Percentiles rank a stretch among this genome's conserved stretches.
Evolutionary conservation across 2,797 vertebrate species (phyloP).

Genomic region (Pseudochromis fuscus): DNA sequence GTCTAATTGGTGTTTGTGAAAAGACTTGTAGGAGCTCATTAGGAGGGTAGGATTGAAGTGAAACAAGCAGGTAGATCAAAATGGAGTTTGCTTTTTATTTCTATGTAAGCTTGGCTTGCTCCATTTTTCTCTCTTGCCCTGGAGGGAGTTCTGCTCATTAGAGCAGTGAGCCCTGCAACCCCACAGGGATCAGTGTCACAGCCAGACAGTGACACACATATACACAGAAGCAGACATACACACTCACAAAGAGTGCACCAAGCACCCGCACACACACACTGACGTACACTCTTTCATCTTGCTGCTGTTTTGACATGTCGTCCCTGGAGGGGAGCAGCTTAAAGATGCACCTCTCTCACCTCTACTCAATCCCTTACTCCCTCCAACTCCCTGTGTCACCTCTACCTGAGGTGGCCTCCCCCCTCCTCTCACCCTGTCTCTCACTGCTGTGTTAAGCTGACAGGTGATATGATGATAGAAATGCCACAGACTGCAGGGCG

Average conservation of each 20-base stretch:
- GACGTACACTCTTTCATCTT: constrained; percentile 63
- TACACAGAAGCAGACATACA: constrained; percentile 19
- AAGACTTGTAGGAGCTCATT: neutral
- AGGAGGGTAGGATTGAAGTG: constrained; percentile 1
- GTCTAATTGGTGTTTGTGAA: constrained; percentile 5
- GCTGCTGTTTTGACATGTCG: constrained; percentile 71
- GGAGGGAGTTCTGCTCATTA: constrained; percentile 80
- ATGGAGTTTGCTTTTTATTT: constrained; percentile 62
- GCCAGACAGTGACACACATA: constrained; percentile 53
- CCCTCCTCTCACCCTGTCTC: constrained; percentile 50
- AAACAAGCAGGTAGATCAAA: constrained; percentile 56
- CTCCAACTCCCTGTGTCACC: constrained; percentile 45
- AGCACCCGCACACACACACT: constrained; percentile 47
- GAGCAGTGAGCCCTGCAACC: constrained; percentile 76
- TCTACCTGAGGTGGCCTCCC: constrained; percentile 61
- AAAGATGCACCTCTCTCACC: constrained; percentile 66
- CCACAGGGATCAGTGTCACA: constrained; percentile 79
- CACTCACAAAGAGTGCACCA: constrained; percentile 36
- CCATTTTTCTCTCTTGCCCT: constrained; percentile 63
- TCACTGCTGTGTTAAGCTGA: constrained; percentile 68
- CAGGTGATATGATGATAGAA: constrained; percentile 71
- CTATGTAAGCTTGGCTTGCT: constrained; percentile 59
- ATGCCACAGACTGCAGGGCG: constrained; percentile 57
- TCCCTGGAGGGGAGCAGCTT: constrained; percentile 70
- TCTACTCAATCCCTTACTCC: constrained; percentile 38